These are phyloP conservation scores for Pempheris klunzingeri DNA, from an alignment of 2,797 vertebrate genomes.

Conservation along the genomic window DNA sequence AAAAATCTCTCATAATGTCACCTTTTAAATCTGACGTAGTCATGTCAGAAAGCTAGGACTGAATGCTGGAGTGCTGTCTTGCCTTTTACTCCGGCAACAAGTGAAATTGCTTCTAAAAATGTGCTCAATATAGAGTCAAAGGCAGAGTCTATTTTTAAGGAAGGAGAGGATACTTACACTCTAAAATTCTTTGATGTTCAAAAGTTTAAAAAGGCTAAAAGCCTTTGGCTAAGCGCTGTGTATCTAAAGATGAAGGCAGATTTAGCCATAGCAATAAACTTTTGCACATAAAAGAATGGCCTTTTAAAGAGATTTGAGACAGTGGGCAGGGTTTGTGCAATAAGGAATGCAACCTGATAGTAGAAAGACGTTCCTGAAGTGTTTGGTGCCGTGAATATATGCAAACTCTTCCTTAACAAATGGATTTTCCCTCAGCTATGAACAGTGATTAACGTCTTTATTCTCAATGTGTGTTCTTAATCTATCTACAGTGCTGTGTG, in stretches of 20 bases:
- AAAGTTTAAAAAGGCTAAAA: slow-evolving; percentile 73
- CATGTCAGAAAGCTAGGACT: slow-evolving; percentile 27
- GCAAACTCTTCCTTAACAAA: slow-evolving; percentile 33
- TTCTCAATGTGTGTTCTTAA: slow-evolving; percentile 41
- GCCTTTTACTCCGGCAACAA: slow-evolving; percentile 72
- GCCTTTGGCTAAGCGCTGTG: slow-evolving; percentile 55
- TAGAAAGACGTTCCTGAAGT: slow-evolving; percentile 9
- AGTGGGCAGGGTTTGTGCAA: slow-evolving; percentile 20
- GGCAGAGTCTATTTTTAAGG: slow-evolving; percentile 71
- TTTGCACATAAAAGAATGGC: slow-evolving; percentile 29
- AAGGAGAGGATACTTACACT: slow-evolving; percentile 55
- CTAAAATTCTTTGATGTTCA: slow-evolving; percentile 66
- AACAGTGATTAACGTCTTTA: slow-evolving; percentile 50
- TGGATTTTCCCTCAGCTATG: slow-evolving; percentile 31
- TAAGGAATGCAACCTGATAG: slow-evolving; percentile 1
- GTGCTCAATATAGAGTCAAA: slow-evolving; percentile 58
- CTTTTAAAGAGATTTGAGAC: slow-evolving; percentile 8
- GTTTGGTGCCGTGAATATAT: slow-evolving; percentile 20
- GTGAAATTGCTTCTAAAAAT: slow-evolving; percentile 73
- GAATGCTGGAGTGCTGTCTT: slow-evolving; percentile 49
- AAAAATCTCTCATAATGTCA: slow-evolving; percentile 26
- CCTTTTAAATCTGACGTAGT: slow-evolving; percentile 44
- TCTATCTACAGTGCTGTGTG: slow-evolving; percentile 45
- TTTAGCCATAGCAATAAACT: slow-evolving; percentile 46
- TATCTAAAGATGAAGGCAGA: slow-evolving; percentile 61